Base-by-base conservation (phyloP, 2,113 vertebrate species). In the Nycticebus coucang region DNA sequence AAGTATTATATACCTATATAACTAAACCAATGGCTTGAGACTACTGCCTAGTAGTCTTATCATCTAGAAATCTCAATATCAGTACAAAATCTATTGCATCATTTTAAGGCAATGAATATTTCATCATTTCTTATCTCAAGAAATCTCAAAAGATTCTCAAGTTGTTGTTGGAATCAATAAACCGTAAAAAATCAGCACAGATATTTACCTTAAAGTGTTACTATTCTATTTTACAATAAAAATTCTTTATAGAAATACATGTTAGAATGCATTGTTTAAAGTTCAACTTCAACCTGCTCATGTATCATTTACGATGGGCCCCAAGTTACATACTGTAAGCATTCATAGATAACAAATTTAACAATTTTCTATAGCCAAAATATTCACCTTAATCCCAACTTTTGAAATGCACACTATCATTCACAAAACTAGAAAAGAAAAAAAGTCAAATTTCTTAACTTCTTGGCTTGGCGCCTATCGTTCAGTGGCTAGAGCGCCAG, bases 121-220 rank as follows among this genome's bases (percentile, higher is more conserved):
- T 93, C 24, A 95, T 81, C 15, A 89, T 2, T 9, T 95, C 53
- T 93, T 91, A 96, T 72, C 30, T 74, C 45, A 74, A 88, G 28
- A 95, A 94, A 92, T 92, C 79, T 91, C 79, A 87, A 92, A 97
- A 95, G 62, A 80, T 37, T 91, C 62, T 94, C 33, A 87, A 79
- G 24, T 96, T 92, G 21, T 68, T 87, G 13, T 72, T 87, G 10
- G 26, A 91, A 92, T 91, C 75, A 94, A 87, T 89, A 86, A 55
- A 22, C 19, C 22, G 91, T 69, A 82, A 62, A 95, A 88, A 86
- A 78, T 21, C 87, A 93, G 50, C 35, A 77, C 1, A 66, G 41
- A 84, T 84, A 95, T 89, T 93, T 89, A 87, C n/a, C n/a, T 95
- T 96, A 87, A 93, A 8, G 22, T 71, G 19, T 74, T 62, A 92